Evolutionary conservation across 1,140 invertebrate species (phyloP), one percentile per base, ranked within the genome.

Genomic region (Zophobas morio): DNA sequence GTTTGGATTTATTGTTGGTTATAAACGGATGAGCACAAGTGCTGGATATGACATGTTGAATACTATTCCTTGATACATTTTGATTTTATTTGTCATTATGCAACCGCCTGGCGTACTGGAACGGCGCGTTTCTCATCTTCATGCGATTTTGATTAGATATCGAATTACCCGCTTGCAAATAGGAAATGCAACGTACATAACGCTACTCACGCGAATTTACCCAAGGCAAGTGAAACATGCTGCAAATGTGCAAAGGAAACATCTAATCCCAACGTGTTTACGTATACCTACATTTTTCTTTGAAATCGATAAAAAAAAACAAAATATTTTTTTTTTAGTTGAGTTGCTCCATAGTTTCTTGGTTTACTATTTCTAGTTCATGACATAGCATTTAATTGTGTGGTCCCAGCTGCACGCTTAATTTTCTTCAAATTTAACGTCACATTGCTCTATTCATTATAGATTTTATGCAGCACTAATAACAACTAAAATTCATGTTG

Each of bases 1-100:
- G 34, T 39, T 34, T 8, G 36, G 56, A 60, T 63, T 63, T 40
- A 40, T 63, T 63, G 57, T 51, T 51, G 57, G 57, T 32, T 32
- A 37, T 63, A 63, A 63, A 63, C 36, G n/a, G 4, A 20, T 8
- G 49, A 20, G 49, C 49, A 34, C 57, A 63, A 63, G 57, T 63
- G 57, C 35, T 1, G n/a, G 49, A 51, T 51, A 51, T 51, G 49
- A 51, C 49, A 51, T 51, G 49, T 51, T 51, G 49, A 51, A 51
- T 46, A 46, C 49, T 63, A 2, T 63, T 63, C 57, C 36, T 63
- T 63, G 57, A 63, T 37, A 42, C 37, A 42, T 66, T 42, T 42
- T 66, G 37, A 42, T 66, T 66, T 40, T 32, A 47, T 66, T 66
- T 66, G 39, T 66, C 60, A 42, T 66, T 66, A 63, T 63, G 57